phyloP scores from a whole-genome alignment of 2,888 invertebrate genomes.

The Morpho achilles region DNA sequence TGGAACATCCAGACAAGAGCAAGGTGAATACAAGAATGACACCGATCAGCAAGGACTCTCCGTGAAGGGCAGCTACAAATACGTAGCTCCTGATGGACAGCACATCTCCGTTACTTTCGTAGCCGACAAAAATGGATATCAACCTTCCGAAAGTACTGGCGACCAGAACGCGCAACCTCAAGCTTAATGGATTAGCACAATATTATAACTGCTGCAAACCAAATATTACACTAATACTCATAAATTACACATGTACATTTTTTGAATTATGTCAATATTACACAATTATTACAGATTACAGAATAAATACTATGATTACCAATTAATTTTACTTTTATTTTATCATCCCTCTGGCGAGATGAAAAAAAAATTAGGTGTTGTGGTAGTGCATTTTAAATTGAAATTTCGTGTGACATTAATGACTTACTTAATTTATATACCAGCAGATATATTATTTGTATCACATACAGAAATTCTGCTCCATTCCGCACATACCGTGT shows the following conservation, averaged over 20 bases:
- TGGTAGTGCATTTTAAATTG: no score
- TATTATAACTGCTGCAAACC: conserved; percentile 23
- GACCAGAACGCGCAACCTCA: conserved; percentile 32
- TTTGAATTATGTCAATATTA: no score
- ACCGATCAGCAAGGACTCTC: conserved; percentile 81
- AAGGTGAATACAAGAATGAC: conserved; percentile 82
- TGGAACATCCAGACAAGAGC: conserved; percentile 82
- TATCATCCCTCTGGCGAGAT: neutral
- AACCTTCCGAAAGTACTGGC: conserved; percentile 58
- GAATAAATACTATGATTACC: neutral
- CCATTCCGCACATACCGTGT: no score
- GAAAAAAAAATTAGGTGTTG: neutral
- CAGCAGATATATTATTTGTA: no score
- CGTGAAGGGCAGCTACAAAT: conserved; percentile 81
- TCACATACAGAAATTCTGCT: no score
- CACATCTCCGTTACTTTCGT: conserved; percentile 80
- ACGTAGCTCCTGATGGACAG: conserved; percentile 82
- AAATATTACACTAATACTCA: conserved; percentile 24
- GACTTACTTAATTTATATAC: no score
- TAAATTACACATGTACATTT: neutral
- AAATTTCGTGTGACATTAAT: no score
- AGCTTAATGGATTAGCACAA: neutral
- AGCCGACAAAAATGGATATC: conserved; percentile 82
- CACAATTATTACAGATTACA: neutral
- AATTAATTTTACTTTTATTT: neutral